Evolutionary conservation across 37 sponge, comb jelly and placozoan species (phyloP).

Genomic region (Beroe forskalii): DNA sequence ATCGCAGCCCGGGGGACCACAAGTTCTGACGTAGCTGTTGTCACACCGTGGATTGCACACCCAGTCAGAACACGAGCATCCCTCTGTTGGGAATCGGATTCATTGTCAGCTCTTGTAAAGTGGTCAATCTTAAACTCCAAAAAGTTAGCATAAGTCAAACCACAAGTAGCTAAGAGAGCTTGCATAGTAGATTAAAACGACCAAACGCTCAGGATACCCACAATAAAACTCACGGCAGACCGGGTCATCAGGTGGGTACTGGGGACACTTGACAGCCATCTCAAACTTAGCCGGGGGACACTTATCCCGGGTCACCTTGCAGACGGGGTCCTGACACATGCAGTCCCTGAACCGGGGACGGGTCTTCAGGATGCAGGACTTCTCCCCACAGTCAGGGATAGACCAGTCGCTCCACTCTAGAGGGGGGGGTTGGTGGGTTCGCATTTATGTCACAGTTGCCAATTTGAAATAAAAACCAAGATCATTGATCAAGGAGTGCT

Average conservation of each 20-base stretch:
- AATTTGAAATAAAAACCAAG: too few relatives aligned
- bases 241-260: background rate
- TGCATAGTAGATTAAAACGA: too few relatives aligned
- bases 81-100: background rate
- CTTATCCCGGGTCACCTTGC: background rate
- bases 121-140: too few relatives aligned
- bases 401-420: constrained; percentile 59
- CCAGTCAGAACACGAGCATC: constrained; percentile 18
- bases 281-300: background rate
- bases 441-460: too few relatives aligned
- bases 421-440: too few relatives aligned
- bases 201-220: too few relatives aligned
- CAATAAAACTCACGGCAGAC: constrained; percentile 38
- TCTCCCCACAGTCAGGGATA: constrained; percentile 38
- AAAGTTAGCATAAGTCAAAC: too few relatives aligned
- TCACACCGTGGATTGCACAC: constrained; percentile 1
- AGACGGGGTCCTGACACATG: background rate
- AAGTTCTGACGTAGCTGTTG: constrained; percentile 1
- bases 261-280: constrained; percentile 55
- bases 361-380: background rate
- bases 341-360: constrained; percentile 29
- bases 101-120: background rate
- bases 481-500: too few relatives aligned
- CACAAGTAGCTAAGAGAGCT: too few relatives aligned
- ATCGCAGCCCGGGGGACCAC: constrained; percentile 38